Base-by-base conservation (phyloP, 2,113 vertebrate species). In the Toxostoma redivivum region DNA sequence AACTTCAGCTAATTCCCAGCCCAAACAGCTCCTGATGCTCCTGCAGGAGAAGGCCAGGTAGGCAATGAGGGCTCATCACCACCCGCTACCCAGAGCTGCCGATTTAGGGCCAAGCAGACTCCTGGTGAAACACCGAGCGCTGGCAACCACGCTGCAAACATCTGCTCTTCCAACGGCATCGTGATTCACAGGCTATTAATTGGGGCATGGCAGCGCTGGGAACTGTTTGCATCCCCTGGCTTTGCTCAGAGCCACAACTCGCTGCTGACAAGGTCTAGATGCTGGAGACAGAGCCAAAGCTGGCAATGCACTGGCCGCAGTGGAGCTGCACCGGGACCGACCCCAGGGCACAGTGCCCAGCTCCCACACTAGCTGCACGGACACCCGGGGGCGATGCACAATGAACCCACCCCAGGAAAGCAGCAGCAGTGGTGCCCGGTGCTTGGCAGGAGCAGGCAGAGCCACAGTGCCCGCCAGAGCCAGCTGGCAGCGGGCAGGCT, bases 111-210 rank as follows among this genome's bases (percentile, higher is more conserved):
- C 89, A 71, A 72, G 7, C 60, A 89, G 89, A 20, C 86, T 71
- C 61, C 35, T 3, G 11, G 89, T 67, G 81, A 81, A 86, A 60
- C n/a, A 6, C 69, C 4, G 23, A 86, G 87, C 17, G 3, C 81
- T 95, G 95, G 89, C 93, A 95, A 37, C 73, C 70, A 13, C 8
- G 9, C 83, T 7, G 1, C 91, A 87, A 96, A 95, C 95, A 96
- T 91, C 95, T 96, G 96, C 89, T 95, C 86, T 91, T 95, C 93
- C 88, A 96, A 45, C 11, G 7, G 91, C 88, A 81, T n/a, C 61
- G 3, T 92, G 96, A 95, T 95, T 95, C 95, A 95, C 91, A 50
- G 93, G 89, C 81, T 83, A 88, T 95, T 96, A 92, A 94, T 81
- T 90, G 90, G 83, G 94, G 71, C 72, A 95, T 95, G 95, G 96